Evolutionary conservation across 1,140 invertebrate species (phyloP), one percentile per base, ranked within the genome.

Genomic region (Drosophila sp.): DNA sequence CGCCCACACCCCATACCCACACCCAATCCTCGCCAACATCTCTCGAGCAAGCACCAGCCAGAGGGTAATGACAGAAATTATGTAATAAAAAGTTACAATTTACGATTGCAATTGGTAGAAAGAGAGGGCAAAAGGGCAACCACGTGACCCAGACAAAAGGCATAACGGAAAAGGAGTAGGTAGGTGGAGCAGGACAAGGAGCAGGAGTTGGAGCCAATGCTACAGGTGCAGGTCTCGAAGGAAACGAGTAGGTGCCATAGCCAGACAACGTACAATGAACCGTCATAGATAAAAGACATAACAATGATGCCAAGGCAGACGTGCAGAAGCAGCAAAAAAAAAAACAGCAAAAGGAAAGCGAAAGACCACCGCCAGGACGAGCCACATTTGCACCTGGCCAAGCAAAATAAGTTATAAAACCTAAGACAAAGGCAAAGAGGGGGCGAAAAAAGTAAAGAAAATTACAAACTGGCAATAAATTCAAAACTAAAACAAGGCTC

Each of bases 61-160:
- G 73, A 67, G 76, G 72, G 76, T 90, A 90, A 90, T 90, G 86
- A 90, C 86, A 90, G 86, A 90, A 90, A 90, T 90, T 90, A 90
- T 90, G 81, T 90, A 90, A 90, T 90, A 90, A 90, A 90, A 90
- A 86, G 86, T 90, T 85, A 90, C 81, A 90, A 86, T 90, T 90
- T 90, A 90, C 86, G 86, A 86, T 90, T 90, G 76, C 79, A 66
- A 58, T 67, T 72, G 47, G 32, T 61, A 57, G 58, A 30, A 47
- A 33, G 23, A 44, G 38, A 38, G 23, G 47, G 55, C 41, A 47
- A 41, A 17, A 68, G 58, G 63, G 29, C 33, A 35, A 32, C 70
- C 78, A 85, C 84, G 85, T 80, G 80, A 90, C 74, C 74, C 70
- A 81, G 76, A 62, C 66, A 79, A 70, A 66, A 17, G 38, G 60